Evolutionary conservation across 2,113 vertebrate genomes (phyloP).

Genomic region (Spea bombifrons): DNA sequence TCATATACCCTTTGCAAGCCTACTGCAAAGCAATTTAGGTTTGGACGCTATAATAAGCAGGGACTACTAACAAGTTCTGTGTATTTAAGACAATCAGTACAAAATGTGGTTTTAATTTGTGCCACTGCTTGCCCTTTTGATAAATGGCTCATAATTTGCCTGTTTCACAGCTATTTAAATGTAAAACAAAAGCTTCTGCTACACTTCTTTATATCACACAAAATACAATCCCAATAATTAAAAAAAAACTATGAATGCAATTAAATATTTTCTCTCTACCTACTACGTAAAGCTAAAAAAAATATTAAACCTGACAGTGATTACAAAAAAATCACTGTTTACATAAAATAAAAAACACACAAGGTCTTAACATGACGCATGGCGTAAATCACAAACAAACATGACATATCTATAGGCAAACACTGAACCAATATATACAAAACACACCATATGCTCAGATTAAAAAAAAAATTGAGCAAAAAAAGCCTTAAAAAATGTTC

Average conservation of each 20-base stretch:
- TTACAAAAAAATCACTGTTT: background rate
- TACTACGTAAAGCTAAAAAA: background rate
- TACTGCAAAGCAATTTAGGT: background rate
- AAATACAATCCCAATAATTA: background rate
- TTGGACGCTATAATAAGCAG: background rate
- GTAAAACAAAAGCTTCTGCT: constrained; percentile 4
- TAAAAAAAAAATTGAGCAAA: background rate
- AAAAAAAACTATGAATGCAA: no score
- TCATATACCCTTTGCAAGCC: background rate
- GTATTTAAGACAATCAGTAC: constrained; percentile 8
- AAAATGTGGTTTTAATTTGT: constrained; percentile 33
- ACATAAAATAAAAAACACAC: constrained; percentile 7
- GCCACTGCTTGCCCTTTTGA: constrained; percentile 23
- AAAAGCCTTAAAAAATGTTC: background rate
- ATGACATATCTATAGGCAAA: constrained; percentile 32
- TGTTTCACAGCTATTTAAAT: constrained; percentile 30
- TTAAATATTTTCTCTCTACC: no score
- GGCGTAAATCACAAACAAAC: constrained; percentile 26
- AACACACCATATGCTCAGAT: background rate
- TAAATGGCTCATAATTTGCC: constrained; percentile 25
- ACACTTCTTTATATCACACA: constrained; percentile 7
- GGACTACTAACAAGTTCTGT: background rate
- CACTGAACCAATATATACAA: constrained; percentile 1
- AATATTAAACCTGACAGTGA: no score
- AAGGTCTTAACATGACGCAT: constrained; percentile 21